phyloP scores from a whole-genome alignment of 2,113 vertebrate species.

The Oncorhynchus keta region DNA sequence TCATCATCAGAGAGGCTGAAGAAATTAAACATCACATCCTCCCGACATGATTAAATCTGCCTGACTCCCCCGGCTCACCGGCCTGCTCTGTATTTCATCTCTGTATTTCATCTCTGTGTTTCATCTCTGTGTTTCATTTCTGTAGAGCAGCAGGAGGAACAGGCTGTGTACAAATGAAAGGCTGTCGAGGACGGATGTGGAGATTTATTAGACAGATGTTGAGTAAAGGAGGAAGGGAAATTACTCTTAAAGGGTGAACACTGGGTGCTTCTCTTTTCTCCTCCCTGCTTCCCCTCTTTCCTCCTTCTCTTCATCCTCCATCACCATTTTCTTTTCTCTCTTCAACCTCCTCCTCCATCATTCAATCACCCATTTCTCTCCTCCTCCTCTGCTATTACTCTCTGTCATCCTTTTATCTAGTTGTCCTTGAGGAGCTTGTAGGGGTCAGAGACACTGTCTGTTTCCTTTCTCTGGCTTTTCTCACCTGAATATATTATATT shows the following conservation, averaged over 20 bases:
- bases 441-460: neutral
- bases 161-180: neutral
- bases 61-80: neutral
- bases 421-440: neutral
- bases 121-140: neutral
- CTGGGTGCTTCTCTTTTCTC: neutral
- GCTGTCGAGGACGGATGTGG: neutral
- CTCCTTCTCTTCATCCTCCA: neutral
- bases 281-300: too few relatives aligned
- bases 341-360: neutral
- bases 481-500: too few relatives aligned
- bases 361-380: neutral
- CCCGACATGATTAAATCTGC: conserved; percentile 15
- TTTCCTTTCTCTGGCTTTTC: neutral
- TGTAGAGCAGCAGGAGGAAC: neutral
- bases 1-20: neutral
- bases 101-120: neutral
- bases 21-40: conserved; percentile 5
- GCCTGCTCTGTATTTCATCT: neutral
- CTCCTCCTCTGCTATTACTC: neutral
- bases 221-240: neutral
- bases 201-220: neutral
- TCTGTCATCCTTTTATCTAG: neutral
- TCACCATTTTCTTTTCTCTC: neutral
- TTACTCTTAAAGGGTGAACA: neutral